These are phyloP conservation scores for Phenacoccus solenopsis DNA, from an alignment of 1,140 invertebrate genomes.

Conservation along the genomic window DNA sequence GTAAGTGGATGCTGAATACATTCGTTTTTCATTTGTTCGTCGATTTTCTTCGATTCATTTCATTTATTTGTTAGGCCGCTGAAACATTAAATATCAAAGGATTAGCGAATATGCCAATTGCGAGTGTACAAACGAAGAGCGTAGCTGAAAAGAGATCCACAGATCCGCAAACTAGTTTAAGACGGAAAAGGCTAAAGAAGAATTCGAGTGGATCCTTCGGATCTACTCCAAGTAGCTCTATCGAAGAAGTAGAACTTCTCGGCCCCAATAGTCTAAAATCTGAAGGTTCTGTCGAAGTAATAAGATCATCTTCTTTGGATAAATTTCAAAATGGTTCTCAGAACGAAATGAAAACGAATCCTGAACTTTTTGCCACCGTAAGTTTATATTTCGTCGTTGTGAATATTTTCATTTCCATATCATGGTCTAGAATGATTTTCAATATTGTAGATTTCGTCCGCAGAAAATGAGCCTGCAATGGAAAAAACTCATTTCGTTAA, in stretches of 20 bases:
- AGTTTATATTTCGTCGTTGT: no score
- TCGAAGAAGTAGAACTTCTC: constrained; percentile 18
- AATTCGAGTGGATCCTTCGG: constrained; percentile 15
- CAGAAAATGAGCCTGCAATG: no score
- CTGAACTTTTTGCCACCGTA: background rate
- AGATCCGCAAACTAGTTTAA: constrained; percentile 4
- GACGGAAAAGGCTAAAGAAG: constrained; percentile 19
- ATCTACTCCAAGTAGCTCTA: constrained; percentile 19
- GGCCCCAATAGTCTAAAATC: constrained; percentile 17
- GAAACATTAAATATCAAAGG: constrained; percentile 78
- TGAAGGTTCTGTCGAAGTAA: background rate
- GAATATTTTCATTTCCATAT: no score
- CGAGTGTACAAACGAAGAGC: background rate
- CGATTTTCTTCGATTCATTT: constrained; percentile 17
- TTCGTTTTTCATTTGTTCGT: background rate
- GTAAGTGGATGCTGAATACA: constrained; percentile 29
- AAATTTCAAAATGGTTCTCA: background rate
- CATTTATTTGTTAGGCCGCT: constrained; percentile 47
- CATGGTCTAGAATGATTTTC: no score
- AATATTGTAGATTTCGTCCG: no score
- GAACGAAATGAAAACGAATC: background rate
- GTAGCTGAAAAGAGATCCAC: background rate
- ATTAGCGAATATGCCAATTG: constrained; percentile 59
- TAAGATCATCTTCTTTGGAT: background rate
- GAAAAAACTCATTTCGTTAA: no score